Base-by-base conservation (phyloP, 2,797 vertebrate species). In the Setipinna tenuifilis region DNA sequence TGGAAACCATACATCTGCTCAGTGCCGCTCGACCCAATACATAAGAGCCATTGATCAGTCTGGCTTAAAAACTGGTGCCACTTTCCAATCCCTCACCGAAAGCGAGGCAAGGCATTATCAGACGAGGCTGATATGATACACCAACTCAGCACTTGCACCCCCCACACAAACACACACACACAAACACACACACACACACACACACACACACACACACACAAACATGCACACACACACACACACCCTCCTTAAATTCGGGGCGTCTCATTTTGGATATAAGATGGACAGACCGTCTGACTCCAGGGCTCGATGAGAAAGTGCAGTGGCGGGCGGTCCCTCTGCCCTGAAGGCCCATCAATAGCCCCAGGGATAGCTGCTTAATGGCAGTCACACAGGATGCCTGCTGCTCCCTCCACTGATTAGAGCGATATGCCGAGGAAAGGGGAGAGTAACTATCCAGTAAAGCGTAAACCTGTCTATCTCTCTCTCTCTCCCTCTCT, bases 281-380 rank as follows among this genome's bases (percentile, higher is more conserved):
- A 90, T 11, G 94, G 94, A 95, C 95, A 97, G 96, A 96, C 95
- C 95, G 91, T 88, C 94, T 95, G 96, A 96, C 95, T 97, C 96
- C 96, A 94, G 90, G 86, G 88, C 86, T 12, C 90, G 88, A 84
- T 78, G 92, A 92, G 87, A 94, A 93, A 95, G 91, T 92, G 91
- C 93, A 93, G 87, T 28, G 81, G 89, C 93, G 61, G 58, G 93
- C 87, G 19, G 50, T 19, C 92, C 90, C 88, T 86, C 87, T 83
- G 89, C 90, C 88, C 84, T 14, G 86, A 93, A 94, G 91, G 94
- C 89, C 86, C 87, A 92, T 96, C 95, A 92, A 91, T 92, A 94
- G 94, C 89, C 94, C 90, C 89, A 68, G 87, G 92, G 93, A 92
- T 91, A 93, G 88, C 93, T 92, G 94, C 92, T 91, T 93, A 91